phyloP scores from a whole-genome alignment of 2,888 invertebrate genomes.

The Bembecia ichneumoniformis region DNA sequence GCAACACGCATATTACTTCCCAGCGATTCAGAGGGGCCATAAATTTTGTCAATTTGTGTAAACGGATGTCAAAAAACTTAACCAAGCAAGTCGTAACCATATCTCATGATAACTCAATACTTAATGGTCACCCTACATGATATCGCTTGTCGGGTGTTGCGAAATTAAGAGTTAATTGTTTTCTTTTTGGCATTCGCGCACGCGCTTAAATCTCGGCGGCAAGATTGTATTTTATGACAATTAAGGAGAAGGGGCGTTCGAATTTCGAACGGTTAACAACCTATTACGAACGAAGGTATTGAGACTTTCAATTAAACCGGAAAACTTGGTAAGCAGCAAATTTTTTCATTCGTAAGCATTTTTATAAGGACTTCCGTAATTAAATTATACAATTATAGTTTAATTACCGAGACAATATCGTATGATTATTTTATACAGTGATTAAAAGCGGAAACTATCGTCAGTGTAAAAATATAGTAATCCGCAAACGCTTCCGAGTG shows the following conservation, averaged over 20 bases:
- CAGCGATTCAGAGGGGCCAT: constrained; percentile 21
- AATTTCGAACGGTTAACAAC: constrained; percentile 16
- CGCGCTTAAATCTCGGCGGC: constrained; percentile 27
- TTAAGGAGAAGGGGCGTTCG: constrained; percentile 23
- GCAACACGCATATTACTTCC: constrained; percentile 12
- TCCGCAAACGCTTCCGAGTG: too few relatives aligned
- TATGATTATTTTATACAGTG: too few relatives aligned
- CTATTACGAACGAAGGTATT: constrained; percentile 16
- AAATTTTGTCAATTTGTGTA: constrained; percentile 24
- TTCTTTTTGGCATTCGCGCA: constrained; percentile 29
- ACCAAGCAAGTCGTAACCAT: constrained; percentile 20
- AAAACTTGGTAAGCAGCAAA: constrained; percentile 6
- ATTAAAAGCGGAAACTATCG: too few relatives aligned
- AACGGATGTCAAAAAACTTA: constrained; percentile 16
- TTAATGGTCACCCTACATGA: constrained; percentile 40
- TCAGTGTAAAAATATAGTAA: too few relatives aligned
- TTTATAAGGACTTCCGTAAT: neutral
- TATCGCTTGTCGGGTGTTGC: constrained; percentile 40
- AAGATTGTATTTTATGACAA: constrained; percentile 35
- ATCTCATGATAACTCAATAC: constrained; percentile 29
- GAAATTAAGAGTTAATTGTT: constrained; percentile 42
- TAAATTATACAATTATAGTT: too few relatives aligned
- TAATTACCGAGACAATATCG: too few relatives aligned
- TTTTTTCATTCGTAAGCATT: neutral
- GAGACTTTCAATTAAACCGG: constrained; percentile 14